Evolutionary conservation across 2,113 vertebrate genomes (phyloP).

Genomic region (Amphilophus citrinellus): DNA sequence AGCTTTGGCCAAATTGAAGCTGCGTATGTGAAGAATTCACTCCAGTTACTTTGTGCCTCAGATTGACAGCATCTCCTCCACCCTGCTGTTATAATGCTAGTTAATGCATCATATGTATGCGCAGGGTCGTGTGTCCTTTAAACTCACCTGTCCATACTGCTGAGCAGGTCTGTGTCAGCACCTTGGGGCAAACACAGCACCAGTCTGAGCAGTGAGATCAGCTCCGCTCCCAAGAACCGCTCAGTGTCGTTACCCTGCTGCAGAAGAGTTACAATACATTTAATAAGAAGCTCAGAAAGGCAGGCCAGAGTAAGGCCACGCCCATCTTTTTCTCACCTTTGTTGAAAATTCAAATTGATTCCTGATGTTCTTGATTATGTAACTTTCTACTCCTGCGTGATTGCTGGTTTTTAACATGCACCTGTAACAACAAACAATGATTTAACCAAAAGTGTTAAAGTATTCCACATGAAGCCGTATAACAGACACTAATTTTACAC

Average conservation of each 20-base stretch:
- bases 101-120: background rate
- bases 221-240: slow-evolving; percentile 86
- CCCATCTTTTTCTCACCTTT: slow-evolving; percentile 81
- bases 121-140: background rate
- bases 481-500: background rate
- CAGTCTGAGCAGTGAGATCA: slow-evolving; percentile 85
- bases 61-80: background rate
- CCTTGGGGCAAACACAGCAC: slow-evolving; percentile 88
- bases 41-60: background rate
- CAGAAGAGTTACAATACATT: slow-evolving; percentile 45
- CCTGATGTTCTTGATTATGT: slow-evolving; percentile 92
- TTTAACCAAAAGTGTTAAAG: background rate
- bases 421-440: slow-evolving; percentile 72
- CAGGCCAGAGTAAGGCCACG: background rate
- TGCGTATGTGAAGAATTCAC: too few species aligned
- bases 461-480: background rate
- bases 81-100: background rate
- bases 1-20: too few species aligned
- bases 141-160: slow-evolving; percentile 89
- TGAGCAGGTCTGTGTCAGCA: slow-evolving; percentile 90
- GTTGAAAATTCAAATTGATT: slow-evolving; percentile 88
- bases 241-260: slow-evolving; percentile 75
- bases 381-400: slow-evolving; percentile 91
- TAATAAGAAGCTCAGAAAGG: background rate
- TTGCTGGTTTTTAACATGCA: slow-evolving; percentile 92